Evolutionary conservation across 2,888 invertebrate genomes (phyloP).

Genomic region (Campopleginae sp.): DNA sequence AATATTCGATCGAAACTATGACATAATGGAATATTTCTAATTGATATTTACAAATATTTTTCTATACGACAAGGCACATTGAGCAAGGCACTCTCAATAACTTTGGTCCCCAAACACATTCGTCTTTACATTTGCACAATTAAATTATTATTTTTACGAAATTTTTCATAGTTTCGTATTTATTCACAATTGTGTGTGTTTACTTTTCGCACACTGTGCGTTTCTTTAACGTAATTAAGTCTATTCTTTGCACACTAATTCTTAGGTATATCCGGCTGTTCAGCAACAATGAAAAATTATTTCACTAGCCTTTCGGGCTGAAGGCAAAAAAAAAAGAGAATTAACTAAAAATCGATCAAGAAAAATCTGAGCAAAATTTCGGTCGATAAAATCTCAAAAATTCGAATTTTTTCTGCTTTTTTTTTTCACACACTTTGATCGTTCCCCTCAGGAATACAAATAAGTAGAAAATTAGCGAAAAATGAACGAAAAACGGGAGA

Average conservation of each 20-base stretch:
- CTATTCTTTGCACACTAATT: conserved; percentile 9
- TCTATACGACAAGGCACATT: conserved; percentile 28
- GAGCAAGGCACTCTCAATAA: conserved; percentile 40
- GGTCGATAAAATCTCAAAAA: background rate
- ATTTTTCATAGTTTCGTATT: background rate
- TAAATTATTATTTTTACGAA: background rate
- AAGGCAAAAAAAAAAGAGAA: background rate
- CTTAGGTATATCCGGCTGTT: conserved; percentile 38
- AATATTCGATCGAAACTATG: conserved; percentile 10
- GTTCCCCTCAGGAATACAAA: background rate
- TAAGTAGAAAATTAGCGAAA: too few species aligned
- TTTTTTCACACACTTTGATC: background rate
- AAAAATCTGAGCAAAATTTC: conserved; percentile 54
- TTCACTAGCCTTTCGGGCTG: conserved; percentile 65
- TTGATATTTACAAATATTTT: conserved; percentile 38
- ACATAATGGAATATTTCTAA: conserved; percentile 4
- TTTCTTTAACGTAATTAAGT: conserved; percentile 8
- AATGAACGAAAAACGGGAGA: too few species aligned
- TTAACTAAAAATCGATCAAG: background rate
- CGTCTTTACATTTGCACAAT: conserved; percentile 8
- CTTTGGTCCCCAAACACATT: conserved; percentile 43
- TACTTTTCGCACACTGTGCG: background rate
- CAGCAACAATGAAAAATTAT: conserved; percentile 64
- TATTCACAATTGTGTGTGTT: background rate
- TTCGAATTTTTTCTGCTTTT: background rate